Conservation (phyloP, 2,888 invertebrate species). For the Noctua fimbriata region DNA sequence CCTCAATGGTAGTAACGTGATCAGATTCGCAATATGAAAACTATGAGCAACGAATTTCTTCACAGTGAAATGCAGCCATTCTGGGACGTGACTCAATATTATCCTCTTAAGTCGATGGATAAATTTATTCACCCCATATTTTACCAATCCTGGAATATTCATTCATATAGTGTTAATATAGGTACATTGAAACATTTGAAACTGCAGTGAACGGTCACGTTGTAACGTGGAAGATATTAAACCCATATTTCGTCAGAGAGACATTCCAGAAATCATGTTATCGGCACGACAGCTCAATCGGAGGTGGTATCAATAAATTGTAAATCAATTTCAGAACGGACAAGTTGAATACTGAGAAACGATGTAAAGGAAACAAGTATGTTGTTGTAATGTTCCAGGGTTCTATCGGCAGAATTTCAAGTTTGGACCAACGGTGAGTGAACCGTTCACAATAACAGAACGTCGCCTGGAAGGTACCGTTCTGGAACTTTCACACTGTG, state of each 20-base stretch:
- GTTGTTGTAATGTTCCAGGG: background rate
- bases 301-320: conserved; percentile 3
- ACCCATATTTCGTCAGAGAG: conserved; percentile 25
- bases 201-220: conserved; percentile 12
- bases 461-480: conserved; percentile 5
- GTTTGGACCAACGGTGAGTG: background rate
- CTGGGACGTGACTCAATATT: conserved; percentile 63
- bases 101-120: conserved; percentile 61
- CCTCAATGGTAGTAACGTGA: conserved; percentile 79
- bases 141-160: conserved; percentile 38
- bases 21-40: conserved; percentile 75
- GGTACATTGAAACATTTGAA: conserved; percentile 27
- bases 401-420: background rate
- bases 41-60: conserved; percentile 71
- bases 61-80: conserved; percentile 66
- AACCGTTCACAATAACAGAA: conserved; percentile 32
- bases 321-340: conserved; percentile 35
- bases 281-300: conserved; percentile 33
- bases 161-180: conserved; percentile 26
- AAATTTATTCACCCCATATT: conserved; percentile 59
- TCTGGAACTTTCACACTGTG: conserved; percentile 26
- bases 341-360: conserved; percentile 10
- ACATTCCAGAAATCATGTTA: conserved; percentile 8
- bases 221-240: conserved; percentile 3
- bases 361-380: background rate